Conservation (phyloP, 2,113 vertebrate genomes). For the Xenopus borealis region DNA sequence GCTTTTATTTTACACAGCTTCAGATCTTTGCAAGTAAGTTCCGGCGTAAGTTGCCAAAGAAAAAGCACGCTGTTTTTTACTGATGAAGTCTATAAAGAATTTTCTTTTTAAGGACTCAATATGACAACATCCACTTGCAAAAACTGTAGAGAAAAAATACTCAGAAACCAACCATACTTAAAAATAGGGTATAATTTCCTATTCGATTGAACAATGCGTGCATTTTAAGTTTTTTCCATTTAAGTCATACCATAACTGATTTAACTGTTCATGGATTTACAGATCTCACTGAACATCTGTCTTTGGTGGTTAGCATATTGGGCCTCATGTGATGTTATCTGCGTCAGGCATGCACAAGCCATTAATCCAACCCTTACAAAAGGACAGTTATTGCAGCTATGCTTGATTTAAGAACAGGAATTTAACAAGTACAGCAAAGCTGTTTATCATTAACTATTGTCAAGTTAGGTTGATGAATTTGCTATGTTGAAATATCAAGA, state of each 20-base stretch:
- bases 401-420: slow-evolving; percentile 25
- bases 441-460: slow-evolving; percentile 31
- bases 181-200: too few relatives aligned
- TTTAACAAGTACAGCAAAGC: slow-evolving; percentile 21
- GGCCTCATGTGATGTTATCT: slow-evolving; percentile 28
- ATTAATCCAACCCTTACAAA: slow-evolving; percentile 3
- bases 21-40: too few relatives aligned
- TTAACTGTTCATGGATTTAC: slow-evolving; percentile 13
- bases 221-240: slow-evolving; percentile 17
- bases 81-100: too few relatives aligned
- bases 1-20: too few relatives aligned
- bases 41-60: too few relatives aligned
- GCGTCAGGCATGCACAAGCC: background rate
- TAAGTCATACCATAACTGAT: slow-evolving; percentile 1
- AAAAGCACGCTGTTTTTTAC: too few relatives aligned
- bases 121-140: too few relatives aligned
- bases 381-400: slow-evolving; percentile 9
- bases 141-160: too few relatives aligned
- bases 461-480: slow-evolving; percentile 19
- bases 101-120: too few relatives aligned
- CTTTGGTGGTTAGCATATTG: slow-evolving; percentile 30
- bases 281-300: slow-evolving; percentile 34
- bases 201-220: background rate
- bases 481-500: background rate
- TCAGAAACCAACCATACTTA: too few relatives aligned